Base-by-base conservation (phyloP, 2,888 invertebrate genomes). In the Mythimna lalbum region DNA sequence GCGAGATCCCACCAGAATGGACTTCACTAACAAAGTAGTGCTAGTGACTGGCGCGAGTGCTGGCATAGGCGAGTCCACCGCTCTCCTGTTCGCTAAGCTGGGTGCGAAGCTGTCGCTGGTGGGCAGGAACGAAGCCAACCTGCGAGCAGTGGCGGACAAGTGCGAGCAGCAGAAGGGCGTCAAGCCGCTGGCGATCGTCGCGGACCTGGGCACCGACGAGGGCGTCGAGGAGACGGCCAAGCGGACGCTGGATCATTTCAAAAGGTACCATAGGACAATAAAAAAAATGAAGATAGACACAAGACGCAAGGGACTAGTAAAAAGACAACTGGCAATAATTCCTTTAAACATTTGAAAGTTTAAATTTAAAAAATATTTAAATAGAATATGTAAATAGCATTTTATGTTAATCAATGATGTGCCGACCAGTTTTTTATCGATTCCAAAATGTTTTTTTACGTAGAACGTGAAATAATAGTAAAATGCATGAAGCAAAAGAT, bases 21-120 rank as follows among this genome's bases (percentile, higher is more conserved):
- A 87, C 64, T 90, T 91, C 62, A 69, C 85, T 0, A 72, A 83
- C 23, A 90, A 90, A 85, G 89, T 90, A 0, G 90, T 90, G 50
- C 56, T 91, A 27, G 86, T 91, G 47, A 91, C 89, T 0, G 91
- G 91, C 17, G 91, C 90, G 0, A 91, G 91, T 68, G 87, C 88
- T 1, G 91, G 91, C 0, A 88, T 91, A 17, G 91, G 91, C 0
- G 88, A 88, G 67, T 75, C 86, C 5, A 90, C 83, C 1, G 90
- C 90, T 6, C 27, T 88, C 6, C 68, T 89, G 72, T 89, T 90
- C 43, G 89, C 89, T 0, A 79, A 85, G 60, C 84, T 81, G 66
- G 87, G 89, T 21, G 91, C 91, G 0, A 85, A 83, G 39, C 67
- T 91, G 66, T 71, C 87, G 0, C 80, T 91, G 4, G 90, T 90